phyloP scores from a whole-genome alignment of 2,797 vertebrate species.

The Tragopan temminckii region DNA sequence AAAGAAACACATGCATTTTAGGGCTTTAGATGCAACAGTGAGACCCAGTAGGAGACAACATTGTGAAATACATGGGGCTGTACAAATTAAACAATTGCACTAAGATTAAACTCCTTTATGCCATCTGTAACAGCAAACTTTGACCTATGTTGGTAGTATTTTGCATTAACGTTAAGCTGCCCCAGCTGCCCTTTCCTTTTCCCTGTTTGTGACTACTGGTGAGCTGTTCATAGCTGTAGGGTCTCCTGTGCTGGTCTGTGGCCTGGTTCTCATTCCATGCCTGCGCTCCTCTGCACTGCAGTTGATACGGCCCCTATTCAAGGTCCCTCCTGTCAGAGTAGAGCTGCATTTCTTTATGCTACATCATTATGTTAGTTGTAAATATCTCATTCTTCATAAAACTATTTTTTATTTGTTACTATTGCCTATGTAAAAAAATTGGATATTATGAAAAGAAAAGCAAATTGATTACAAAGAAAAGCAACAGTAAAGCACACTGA shows the following conservation, averaged over 20 bases:
- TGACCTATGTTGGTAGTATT: neutral
- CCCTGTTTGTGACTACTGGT: neutral
- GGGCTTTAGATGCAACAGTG: neutral
- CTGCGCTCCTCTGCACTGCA: neutral
- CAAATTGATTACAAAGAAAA: neutral
- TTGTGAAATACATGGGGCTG: neutral
- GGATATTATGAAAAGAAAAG: neutral
- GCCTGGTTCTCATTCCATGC: neutral
- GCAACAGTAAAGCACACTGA: neutral
- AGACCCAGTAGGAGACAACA: neutral
- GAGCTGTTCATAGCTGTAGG: neutral
- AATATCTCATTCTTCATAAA: neutral
- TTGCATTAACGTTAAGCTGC: neutral
- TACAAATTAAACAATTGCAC: neutral
- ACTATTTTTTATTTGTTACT: neutral
- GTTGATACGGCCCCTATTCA: neutral
- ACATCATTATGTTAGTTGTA: neutral
- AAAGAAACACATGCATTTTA: neutral
- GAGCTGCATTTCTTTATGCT: neutral
- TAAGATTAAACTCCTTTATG: neutral
- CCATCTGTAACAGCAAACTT: neutral
- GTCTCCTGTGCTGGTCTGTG: neutral
- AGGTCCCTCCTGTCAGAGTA: neutral
- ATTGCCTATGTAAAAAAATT: neutral
- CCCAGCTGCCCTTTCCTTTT: neutral